These are phyloP conservation scores for Patiria pectinifera DNA, from an alignment of 53 echinoderm and acorn worm species.

Conservation along the genomic window DNA sequence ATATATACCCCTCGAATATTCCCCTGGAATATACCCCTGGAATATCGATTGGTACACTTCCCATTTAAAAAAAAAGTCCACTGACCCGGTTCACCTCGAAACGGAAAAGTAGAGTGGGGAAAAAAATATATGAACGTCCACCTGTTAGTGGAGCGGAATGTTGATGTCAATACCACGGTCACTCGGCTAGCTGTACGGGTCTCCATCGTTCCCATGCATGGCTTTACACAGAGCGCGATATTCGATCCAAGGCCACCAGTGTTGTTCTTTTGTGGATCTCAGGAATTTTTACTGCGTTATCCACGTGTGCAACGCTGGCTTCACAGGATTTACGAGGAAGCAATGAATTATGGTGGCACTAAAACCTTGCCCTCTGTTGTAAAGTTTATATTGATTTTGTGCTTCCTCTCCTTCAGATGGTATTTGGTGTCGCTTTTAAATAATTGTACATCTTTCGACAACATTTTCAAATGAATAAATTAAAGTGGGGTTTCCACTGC, in stretches of 20 bases:
- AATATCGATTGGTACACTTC: conserved; percentile 5
- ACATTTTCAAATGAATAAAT: no score
- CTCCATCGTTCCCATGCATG: not conserved
- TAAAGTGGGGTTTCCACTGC: no score
- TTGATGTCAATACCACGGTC: not conserved
- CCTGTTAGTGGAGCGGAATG: conserved; percentile 6
- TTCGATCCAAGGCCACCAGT: not conserved
- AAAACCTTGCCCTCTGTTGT: not conserved
- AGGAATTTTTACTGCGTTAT: not conserved
- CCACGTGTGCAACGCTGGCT: no score
- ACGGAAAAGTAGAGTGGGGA: not conserved
- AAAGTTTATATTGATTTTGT: no score
- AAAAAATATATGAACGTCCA: not conserved
- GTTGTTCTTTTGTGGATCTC: not conserved
- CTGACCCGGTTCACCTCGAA: not conserved
- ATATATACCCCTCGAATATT: no score
- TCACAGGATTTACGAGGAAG: not conserved
- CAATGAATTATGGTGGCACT: not conserved
- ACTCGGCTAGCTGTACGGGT: not conserved
- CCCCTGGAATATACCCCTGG: not conserved
- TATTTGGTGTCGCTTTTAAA: no score
- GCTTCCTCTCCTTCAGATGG: no score
- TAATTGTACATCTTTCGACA: no score
- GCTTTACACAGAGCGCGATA: not conserved
- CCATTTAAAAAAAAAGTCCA: not conserved